Evolutionary conservation across 1,140 invertebrate species (phyloP), one percentile per base, ranked within the genome.

Genomic region (Berghia stephanieae): DNA sequence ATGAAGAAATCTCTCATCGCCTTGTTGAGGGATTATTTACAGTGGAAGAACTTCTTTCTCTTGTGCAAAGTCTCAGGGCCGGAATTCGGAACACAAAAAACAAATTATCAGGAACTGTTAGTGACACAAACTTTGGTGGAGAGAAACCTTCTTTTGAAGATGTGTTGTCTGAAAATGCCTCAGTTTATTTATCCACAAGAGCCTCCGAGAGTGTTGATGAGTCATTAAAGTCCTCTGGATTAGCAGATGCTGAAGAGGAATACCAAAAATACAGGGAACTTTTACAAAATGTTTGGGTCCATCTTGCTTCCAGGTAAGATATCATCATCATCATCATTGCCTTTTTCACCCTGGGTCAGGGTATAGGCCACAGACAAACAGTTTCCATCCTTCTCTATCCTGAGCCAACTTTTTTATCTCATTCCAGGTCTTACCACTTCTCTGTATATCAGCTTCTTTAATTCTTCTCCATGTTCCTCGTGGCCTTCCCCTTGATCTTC

Each of bases 221-320:
- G 68, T 24, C 63, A 68, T 24, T 76, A 60, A 76, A 49, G n/a
- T 76, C 18, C n/a, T 76, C 13, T 52, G 55, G 60, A 10, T 44
- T 42, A 13, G 1, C 55, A 16, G 24, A 31, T 36, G 40, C 43
- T 3, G 13, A 76, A 38, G 63, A 73, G 18, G 43, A 44, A 82
- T 78, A 89, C 77, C 80, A 87, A 85, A 44, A 83, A 67, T 70
- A 81, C 91, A 42, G 87, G 88, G 89, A 80, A 36, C 79, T 87
- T 80, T 66, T 93, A 67, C 93, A 94, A 78, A 92, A 92, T 83
- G 82, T 94, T n/a, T 94, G 94, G 94, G 86, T 92, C 79, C 93
- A 93, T 40, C 91, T 94, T 71, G 87, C 91, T 43, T 91, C 91
- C 10, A 91, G 90, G 77, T 90, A 92, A 60, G 8, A 49, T 63